A percentile compares a stretch with the other conserved stretches of the same genome.
phyloP scores from a whole-genome alignment of 2,888 invertebrate genomes.

The Copidosoma aretas region DNA sequence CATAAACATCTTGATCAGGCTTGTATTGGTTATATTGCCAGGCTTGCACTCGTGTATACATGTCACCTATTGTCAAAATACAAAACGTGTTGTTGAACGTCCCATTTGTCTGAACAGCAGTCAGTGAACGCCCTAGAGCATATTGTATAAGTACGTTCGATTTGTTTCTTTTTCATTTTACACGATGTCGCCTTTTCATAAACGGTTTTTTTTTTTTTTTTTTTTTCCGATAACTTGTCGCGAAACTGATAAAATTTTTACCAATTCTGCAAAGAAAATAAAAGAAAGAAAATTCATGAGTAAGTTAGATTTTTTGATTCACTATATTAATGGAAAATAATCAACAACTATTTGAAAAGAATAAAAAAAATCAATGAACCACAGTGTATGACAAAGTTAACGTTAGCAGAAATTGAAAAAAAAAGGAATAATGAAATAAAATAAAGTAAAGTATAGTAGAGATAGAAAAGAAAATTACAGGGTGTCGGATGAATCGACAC shows the following conservation, averaged over 20 bases:
- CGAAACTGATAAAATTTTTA: no score
- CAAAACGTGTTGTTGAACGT: constrained; percentile 40
- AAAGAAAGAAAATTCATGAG: no score
- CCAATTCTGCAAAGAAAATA: no score
- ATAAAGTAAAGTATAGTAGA: constrained; percentile 34
- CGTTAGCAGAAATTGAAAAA: constrained; percentile 12
- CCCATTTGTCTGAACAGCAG: constrained; percentile 43
- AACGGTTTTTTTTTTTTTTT: constrained; percentile 4
- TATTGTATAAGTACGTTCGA: constrained; percentile 23
- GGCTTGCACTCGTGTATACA: constrained; percentile 56
- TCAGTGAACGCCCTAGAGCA: constrained; percentile 40
- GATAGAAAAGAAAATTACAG: constrained; percentile 30
- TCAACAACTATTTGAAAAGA: no score
- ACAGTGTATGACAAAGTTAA: constrained; percentile 1
- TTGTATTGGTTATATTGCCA: constrained; percentile 54
- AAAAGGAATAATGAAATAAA: constrained; percentile 24
- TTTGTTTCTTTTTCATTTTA: constrained; percentile 29
- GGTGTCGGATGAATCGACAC: constrained; percentile 39
- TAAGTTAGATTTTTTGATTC: not conserved
- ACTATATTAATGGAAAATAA: not conserved
- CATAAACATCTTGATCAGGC: constrained; percentile 41
- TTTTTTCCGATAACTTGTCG: no score
- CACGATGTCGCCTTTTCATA: constrained; percentile 26
- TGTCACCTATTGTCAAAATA: constrained; percentile 42
- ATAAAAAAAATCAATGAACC: constrained; percentile 10